Evolutionary conservation across 1,140 invertebrate genomes (phyloP), one percentile per base, ranked within the genome.

Genomic region (Akabosia matsudoensis): DNA sequence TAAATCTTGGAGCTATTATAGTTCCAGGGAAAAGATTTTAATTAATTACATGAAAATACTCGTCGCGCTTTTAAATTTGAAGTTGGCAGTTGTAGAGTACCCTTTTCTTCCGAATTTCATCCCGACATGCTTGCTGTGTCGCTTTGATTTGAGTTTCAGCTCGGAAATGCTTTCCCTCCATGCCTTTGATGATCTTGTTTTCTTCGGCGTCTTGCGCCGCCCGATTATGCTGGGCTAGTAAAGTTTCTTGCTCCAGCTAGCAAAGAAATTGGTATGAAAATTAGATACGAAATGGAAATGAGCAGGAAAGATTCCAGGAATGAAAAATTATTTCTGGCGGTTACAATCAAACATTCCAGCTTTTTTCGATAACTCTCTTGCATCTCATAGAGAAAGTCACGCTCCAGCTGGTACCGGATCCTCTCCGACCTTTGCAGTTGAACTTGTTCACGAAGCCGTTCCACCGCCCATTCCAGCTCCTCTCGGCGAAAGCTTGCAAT

Each of bases 81-180:
- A 56, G 24, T n/a, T 14, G 16, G 14, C 24, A 10, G 31, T 52
- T 26, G 33, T 26, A 54, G 16, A 74, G 4, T 54, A 76, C 75
- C 75, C 74, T 74, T 37, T 74, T 72, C 7, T 52, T 31, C 28
- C 76, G 30, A 30, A 74, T 28, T 70, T 77, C 72, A 33, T 67
- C 72, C 14, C 34, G 52, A 71, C 54, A 67, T 1, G 67, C 76
- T 45, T 73, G 72, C 34, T 54, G 33, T 0, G 71, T 74, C 14
- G 56, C 52, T 14, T 34, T 67, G 0, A 77, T 45, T 45, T 77
- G 61, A 14, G 54, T 45, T 33, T 77, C 76, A 30, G 72, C 72
- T 1, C 54, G 71, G 22, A 77, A 77, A 74, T 77, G 76, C 34
- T 77, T 77, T 22, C 71, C 76, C 76, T 77, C 76, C 52, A 77